Evolutionary conservation across 1,140 invertebrate species (phyloP).

Genomic region (Nixonia krombeini): DNA sequence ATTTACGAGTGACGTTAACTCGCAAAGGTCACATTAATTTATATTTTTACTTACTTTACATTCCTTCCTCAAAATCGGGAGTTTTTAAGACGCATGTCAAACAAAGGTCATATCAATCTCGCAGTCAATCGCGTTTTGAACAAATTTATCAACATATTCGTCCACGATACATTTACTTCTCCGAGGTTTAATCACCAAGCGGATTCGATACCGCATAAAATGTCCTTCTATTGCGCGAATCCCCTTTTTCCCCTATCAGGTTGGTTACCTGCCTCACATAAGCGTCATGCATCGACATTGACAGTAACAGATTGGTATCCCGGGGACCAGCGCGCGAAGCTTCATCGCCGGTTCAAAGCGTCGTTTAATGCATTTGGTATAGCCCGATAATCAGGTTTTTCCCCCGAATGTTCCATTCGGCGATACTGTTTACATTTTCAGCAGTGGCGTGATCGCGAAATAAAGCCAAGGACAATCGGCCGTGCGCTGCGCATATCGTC

Average conservation of each 20-base stretch:
- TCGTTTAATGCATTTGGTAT: neutral
- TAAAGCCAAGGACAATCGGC: slow-evolving; percentile 36
- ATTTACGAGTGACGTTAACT: no score
- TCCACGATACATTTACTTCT: neutral
- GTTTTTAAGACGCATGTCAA: no score
- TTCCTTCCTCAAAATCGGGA: no score
- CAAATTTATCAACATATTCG: neutral
- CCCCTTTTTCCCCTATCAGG: no score
- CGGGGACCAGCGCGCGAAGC: neutral
- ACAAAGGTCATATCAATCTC: no score
- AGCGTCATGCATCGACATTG: neutral
- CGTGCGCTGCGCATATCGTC: slow-evolving; percentile 11
- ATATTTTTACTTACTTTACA: no score
- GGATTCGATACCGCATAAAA: neutral
- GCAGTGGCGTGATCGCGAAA: slow-evolving; percentile 4
- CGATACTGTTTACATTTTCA: neutral
- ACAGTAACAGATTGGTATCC: neutral
- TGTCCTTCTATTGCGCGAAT: no score
- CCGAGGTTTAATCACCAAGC: neutral
- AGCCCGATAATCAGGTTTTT: neutral
- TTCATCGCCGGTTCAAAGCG: neutral
- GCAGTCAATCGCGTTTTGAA: no score
- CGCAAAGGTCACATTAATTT: no score
- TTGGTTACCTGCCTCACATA: no score
- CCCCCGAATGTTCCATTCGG: neutral